Base-by-base conservation (phyloP, 2,797 vertebrate species). In the Eleutherodactylus coqui region DNA sequence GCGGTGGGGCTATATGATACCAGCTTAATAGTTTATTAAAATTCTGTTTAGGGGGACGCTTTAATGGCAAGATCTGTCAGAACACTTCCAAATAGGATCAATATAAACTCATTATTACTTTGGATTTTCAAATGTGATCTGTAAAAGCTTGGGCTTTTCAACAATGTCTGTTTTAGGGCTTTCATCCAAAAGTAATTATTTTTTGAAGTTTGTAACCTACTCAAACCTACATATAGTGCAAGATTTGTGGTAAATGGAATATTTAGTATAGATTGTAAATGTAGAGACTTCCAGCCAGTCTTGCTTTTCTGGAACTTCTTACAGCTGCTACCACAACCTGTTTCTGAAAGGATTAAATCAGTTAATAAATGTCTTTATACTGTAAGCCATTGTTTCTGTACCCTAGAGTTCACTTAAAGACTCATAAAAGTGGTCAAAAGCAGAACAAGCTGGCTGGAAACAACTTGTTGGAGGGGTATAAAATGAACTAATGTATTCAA, bases 291-390 rank as follows among this genome's bases (percentile, higher is more conserved):
- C 95, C 95, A 4, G 91, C 88, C 5, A 95, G 92, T 8, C 94
- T 92, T 82, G 93, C 94, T 85, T 92, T 93, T 0, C 53, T 36
- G 0, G 95, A 95, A 47, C 95, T 95, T 89, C 93, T 94, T 70
- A 91, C 93, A 62, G 94, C 94, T 85, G 93, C 94, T 77, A 95
- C 86, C 16, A 95, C 88, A 34, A 95, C 89, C 85, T 94, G 92
- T 27, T 88, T 95, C 95, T 95, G 92, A 34, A 62, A 88, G 73
- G 78, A 90, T 0, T 70, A 92, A 1, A 87, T 80, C 10, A 43
- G 21, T 73, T 11, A 60, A 47, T 32, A 29, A 16, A 32, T 47
- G 9, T 32, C 16, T 69, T 29, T 32, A 81, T 72, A 45, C 21
- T 79, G 13, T 34, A n/a, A n/a, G n/a, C n/a, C n/a, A n/a, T n/a